phyloP scores from a whole-genome alignment of 2,888 invertebrate species.

The Drosophila peninsularis region DNA sequence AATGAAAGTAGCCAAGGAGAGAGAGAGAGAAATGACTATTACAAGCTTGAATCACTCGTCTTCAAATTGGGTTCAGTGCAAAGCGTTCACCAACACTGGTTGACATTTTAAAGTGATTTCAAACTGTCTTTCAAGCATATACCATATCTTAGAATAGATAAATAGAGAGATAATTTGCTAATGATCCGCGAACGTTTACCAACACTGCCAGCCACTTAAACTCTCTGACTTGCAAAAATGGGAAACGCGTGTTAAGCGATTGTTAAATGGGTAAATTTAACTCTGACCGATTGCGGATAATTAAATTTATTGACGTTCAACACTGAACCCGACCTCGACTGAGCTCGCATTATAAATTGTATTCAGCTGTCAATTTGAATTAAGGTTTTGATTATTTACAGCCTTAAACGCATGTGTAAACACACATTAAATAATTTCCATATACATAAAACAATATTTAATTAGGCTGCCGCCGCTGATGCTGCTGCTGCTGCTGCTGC shows the following conservation, averaged over 20 bases:
- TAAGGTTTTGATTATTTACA: conserved; percentile 58
- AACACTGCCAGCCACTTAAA: conserved; percentile 1
- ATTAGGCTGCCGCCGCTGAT: conserved; percentile 26
- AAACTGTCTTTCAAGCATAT: not conserved
- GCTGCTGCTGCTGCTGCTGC: not conserved
- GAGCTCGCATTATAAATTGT: conserved; percentile 46
- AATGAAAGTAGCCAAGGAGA: too few species aligned
- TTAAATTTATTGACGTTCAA: conserved; percentile 47
- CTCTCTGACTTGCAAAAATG: not conserved
- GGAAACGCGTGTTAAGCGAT: not conserved
- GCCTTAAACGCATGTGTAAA: conserved; percentile 41
- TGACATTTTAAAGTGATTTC: not conserved
- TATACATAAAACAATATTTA: conserved; percentile 48
- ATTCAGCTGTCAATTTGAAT: conserved; percentile 55
- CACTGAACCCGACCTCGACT: conserved; percentile 25
- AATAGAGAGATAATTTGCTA: too few species aligned
- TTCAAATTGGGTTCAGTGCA: too few species aligned
- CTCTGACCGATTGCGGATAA: conserved; percentile 10
- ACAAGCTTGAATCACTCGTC: not conserved
- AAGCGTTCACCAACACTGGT: conserved; percentile 4
- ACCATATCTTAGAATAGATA: not conserved
- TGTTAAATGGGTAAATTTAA: not conserved
- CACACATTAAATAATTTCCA: conserved; percentile 50
- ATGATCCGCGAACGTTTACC: not conserved
- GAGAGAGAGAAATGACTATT: not conserved